Conservation (phyloP, 1,140 invertebrate genomes). For the Dendrolimus punctatus region DNA sequence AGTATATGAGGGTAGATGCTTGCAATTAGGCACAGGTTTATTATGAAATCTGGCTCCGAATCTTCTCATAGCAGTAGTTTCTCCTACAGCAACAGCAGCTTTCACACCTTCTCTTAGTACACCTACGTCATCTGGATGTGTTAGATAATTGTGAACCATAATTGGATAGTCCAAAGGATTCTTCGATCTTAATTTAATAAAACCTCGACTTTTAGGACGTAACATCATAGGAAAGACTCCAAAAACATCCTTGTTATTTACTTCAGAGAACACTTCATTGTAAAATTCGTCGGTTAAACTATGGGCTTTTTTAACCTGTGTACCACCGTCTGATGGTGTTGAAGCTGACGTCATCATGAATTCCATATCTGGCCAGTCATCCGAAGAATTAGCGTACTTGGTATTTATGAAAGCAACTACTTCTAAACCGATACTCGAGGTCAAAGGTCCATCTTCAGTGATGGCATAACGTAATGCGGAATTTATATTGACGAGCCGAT, state of each 20-base stretch:
- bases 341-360: conserved; percentile 90
- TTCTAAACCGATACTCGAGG: conserved; percentile 87
- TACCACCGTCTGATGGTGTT: conserved; percentile 84
- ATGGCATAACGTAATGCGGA: conserved; percentile 84
- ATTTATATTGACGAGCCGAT: conserved; percentile 83
- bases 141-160: conserved; percentile 92
- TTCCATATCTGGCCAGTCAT: conserved; percentile 93
- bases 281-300: conserved; percentile 86
- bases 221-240: conserved; percentile 90
- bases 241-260: conserved; percentile 82
- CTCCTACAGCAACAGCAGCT: conserved; percentile 84
- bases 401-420: conserved; percentile 89
- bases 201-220: conserved; percentile 87
- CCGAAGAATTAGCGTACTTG: conserved; percentile 86
- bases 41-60: conserved; percentile 84
- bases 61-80: conserved; percentile 80
- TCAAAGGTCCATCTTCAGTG: conserved; percentile 85
- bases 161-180: conserved; percentile 90
- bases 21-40: conserved; percentile 84
- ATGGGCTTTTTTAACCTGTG: conserved; percentile 83
- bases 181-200: conserved; percentile 80
- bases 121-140: conserved; percentile 84
- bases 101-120: conserved; percentile 89
- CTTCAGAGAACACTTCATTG: conserved; percentile 78
- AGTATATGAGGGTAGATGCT: conserved; percentile 80